These are phyloP conservation scores for Metopia argyrocephala DNA, from an alignment of 2,888 invertebrate genomes.

Conservation along the genomic window DNA sequence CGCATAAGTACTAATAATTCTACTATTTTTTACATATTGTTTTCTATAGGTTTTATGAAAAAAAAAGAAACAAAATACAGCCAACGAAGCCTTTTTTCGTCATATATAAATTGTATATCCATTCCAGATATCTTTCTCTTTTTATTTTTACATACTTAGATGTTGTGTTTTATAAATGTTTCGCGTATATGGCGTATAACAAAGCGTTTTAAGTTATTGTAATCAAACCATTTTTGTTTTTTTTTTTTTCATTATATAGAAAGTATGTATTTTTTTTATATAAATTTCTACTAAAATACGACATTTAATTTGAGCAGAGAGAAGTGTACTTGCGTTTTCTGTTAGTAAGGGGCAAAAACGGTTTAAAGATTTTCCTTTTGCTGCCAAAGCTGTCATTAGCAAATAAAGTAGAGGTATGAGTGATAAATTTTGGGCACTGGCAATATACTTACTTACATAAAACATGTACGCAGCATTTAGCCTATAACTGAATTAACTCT, in stretches of 20 bases:
- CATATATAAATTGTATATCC: slow-evolving; percentile 31
- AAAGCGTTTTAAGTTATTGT: slow-evolving; percentile 66
- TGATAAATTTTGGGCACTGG: neutral
- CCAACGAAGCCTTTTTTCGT: neutral
- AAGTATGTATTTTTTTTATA: slow-evolving; percentile 17
- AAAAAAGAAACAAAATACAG: neutral
- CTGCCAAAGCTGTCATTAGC: neutral
- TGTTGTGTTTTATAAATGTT: slow-evolving; percentile 1
- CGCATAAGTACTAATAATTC: too few relatives aligned
- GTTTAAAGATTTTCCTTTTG: slow-evolving; percentile 28
- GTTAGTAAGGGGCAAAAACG: neutral
- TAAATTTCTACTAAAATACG: slow-evolving; percentile 18
- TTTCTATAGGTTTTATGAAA: too few relatives aligned
- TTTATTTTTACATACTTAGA: neutral
- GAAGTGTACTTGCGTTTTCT: slow-evolving; percentile 3
- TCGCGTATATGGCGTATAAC: slow-evolving; percentile 43
- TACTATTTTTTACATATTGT: too few relatives aligned
- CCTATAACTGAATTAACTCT: too few relatives aligned
- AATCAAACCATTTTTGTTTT: slow-evolving; percentile 70
- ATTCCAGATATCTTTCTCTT: slow-evolving; percentile 58
- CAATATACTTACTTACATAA: too few relatives aligned
- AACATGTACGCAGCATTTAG: too few relatives aligned
- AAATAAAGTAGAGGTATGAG: neutral
- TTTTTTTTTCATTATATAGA: too few relatives aligned
- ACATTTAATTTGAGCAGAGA: slow-evolving; percentile 46